These are phyloP conservation scores for Pelochelys cantorii DNA, from an alignment of 2,797 vertebrate species.

Conservation along the genomic window DNA sequence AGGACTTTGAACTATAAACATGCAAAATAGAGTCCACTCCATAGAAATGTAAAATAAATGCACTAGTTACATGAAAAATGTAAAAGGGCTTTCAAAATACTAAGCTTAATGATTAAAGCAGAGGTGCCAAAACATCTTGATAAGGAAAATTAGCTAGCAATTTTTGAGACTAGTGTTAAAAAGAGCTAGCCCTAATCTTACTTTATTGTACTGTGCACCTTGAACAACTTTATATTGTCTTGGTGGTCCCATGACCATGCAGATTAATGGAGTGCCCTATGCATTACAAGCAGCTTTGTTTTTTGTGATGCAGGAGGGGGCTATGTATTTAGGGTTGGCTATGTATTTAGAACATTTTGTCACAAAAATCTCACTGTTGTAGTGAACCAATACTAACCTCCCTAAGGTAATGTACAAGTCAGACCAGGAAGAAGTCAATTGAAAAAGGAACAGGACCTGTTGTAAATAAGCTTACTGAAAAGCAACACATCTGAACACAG, in stretches of 20 bases:
- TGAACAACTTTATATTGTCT: not conserved
- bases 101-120: slow-evolving; percentile 40
- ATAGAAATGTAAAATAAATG: fast-evolving
- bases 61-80: not conserved
- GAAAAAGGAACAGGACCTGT: not conserved
- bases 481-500: not conserved
- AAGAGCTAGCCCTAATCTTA: not conserved
- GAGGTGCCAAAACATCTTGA: slow-evolving; percentile 28
- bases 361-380: not conserved
- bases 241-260: not conserved
- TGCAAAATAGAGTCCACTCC: not conserved
- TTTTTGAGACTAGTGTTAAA: not conserved
- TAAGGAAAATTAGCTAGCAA: not conserved
- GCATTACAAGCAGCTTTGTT: not conserved
- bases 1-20: not conserved
- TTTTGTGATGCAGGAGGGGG: not conserved
- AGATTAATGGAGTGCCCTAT: not conserved
- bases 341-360: not conserved
- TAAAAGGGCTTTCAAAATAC: slow-evolving; percentile 44
- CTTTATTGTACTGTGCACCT: not conserved
- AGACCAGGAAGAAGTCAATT: not conserved
- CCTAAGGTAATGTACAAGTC: not conserved
- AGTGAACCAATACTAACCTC: not conserved
- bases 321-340: not conserved
- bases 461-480: not conserved